Percentiles rank a stretch among this genome's conserved stretches.
Conservation (phyloP, 1,140 invertebrate species). For the Coelopa frigida region DNA sequence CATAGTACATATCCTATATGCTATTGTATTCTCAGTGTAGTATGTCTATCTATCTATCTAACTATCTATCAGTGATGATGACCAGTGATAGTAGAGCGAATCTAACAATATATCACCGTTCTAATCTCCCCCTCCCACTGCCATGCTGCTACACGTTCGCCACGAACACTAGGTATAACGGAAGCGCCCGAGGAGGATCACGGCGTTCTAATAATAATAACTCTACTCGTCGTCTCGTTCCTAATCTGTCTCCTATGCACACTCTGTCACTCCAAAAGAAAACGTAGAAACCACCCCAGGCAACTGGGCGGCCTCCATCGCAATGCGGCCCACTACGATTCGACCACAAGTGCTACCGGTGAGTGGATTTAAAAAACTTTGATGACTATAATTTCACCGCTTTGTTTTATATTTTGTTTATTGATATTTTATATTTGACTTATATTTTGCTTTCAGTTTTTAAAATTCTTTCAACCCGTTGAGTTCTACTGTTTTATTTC, state of each 20-base stretch:
- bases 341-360: constrained; percentile 44
- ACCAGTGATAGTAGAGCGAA: too few species aligned
- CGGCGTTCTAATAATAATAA: constrained; percentile 48
- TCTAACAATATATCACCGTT: too few species aligned
- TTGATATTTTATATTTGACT: not conserved
- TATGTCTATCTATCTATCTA: too few species aligned
- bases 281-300: constrained; percentile 40
- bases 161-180: constrained; percentile 48
- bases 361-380: constrained; percentile 5
- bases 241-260: constrained; percentile 47
- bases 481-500: not conserved
- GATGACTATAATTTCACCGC: not conserved
- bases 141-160: too few species aligned
- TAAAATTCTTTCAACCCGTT: constrained; percentile 9
- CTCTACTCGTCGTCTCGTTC: constrained; percentile 46
- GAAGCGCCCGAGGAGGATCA: constrained; percentile 48
- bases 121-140: too few species aligned
- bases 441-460: constrained; percentile 13
- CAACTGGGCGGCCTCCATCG: constrained; percentile 43
- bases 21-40: too few species aligned
- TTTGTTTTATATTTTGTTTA: not conserved
- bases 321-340: constrained; percentile 41
- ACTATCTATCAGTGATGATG: too few species aligned
- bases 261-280: constrained; percentile 47
- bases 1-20: too few species aligned